Evolutionary conservation across 2,888 invertebrate species (phyloP), one percentile per base, ranked within the genome.

Genomic region (Morinoia aosen): DNA sequence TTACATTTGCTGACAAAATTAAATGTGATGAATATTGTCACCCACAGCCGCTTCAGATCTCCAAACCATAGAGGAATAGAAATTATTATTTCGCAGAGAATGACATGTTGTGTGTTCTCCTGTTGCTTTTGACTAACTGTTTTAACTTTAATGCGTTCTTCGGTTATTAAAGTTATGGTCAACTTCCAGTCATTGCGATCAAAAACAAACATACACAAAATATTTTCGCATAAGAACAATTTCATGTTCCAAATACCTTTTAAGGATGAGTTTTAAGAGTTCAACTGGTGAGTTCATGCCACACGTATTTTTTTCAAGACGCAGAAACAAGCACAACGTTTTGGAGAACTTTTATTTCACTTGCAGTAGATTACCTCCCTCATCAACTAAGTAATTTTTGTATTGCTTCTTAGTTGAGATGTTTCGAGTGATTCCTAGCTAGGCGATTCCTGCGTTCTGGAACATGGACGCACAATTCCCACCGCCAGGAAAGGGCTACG

Each of bases 401-500:
- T 19, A 25, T 40, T 90, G 33, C 25, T 76, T 10, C 8, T 76
- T 33, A 76, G 76, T 33, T 76, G 12, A 33, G 61, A 12, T 16
- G 61, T 7, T 19, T 33, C 33, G 8, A 33, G 8, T 33, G n/a
- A 76, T 76, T 25, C 33, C 76, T 76, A 25, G 76, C 19, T 48
- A 76, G 76, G 25, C 76, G 76, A 76, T 76, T 76, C 25, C 90
- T 16, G 48, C 40, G 14, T 90, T 90, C 90, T 33, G 10, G 39
- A 48, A 90, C 40, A 33, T 33, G 76, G 40, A 40, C n/a, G 40
- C 90, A 0, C 48, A 93, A 57, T 93, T 93, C 48, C 39, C 93
- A 57, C 19, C 58, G 93, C 48, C 57, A 25, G 93, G 58, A 93
- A 93, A 57, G 93, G 93, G 93, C 57, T 93, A 93, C 93, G 93